Evolutionary conservation across 1,140 invertebrate species (phyloP), one percentile per base, ranked within the genome.

Genomic region (Euglossa dilemma): DNA sequence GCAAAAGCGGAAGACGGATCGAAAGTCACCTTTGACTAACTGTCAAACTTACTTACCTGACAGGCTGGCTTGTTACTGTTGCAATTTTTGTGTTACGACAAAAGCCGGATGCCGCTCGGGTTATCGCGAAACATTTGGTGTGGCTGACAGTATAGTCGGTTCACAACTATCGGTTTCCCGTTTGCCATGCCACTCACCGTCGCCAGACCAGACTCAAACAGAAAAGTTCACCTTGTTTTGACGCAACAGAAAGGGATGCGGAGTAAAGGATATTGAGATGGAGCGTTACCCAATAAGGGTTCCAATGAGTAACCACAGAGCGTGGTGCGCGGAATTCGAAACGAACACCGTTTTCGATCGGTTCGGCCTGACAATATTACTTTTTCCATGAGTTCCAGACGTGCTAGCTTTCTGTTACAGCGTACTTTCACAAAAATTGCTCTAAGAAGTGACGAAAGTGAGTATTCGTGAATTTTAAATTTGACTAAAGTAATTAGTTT

Each of bases 181-280:
- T 76, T 54, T 16, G 16, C 52, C 36, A 1, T 25, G 45, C 64
- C 56, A 83, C 74, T 83, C 63, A 61, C 20, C 16, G 54, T 63
- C 66, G 50, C 57, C 45, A 63, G 75, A 67, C 80, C 73, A 64
- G 78, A 25, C 47, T 69, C 67, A 76, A 84, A 83, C 61, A 66
- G 59, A 84, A 66, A 25, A 67, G 52, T 47, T 45, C 20, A 36
- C 50, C 66, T 67, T 9, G 11, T 16, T 11, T 6, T 25, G 14
- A 56, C 57, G 70, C 79, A 86, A 86, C 74, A 70, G 63, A 79
- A 61, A 74, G 56, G 43, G 69, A 63, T 54, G 36, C 64, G 57
- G 73, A 54, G 69, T 47, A 36, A 75, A 63, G 76, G 72, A 76
- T 74, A 84, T 87, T 76, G 76, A 72, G 77, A 84, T 70, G 66